phyloP scores from a whole-genome alignment of 2,797 vertebrate species.

The Odontamblyopus rebecca region DNA sequence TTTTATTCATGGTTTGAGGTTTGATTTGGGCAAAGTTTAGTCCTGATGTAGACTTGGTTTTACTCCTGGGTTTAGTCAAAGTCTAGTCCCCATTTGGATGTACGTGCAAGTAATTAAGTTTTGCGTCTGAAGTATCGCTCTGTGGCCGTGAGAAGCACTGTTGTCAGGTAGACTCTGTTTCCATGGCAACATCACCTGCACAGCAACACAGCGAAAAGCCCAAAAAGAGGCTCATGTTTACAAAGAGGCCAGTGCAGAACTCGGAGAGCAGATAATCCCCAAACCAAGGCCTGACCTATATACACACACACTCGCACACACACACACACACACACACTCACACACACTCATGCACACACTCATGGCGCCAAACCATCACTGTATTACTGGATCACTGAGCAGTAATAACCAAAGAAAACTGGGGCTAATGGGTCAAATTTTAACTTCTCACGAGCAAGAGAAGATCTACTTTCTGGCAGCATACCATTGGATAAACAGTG shows the following conservation, averaged over 20 bases:
- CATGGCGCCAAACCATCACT: not conserved
- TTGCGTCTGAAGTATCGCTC: not conserved
- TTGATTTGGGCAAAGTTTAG: too few relatives aligned
- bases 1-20: too few relatives aligned
- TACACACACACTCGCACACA: not conserved
- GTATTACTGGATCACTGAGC: not conserved
- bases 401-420: not conserved
- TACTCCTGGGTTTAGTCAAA: not conserved
- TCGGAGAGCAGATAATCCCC: slow-evolving; percentile 5
- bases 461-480: not conserved
- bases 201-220: not conserved
- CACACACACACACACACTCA: too few relatives aligned
- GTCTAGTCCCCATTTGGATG: too few relatives aligned
- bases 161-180: slow-evolving; percentile 14
- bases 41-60: too few relatives aligned
- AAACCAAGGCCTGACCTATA: slow-evolving; percentile 2
- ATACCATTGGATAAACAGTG: not conserved
- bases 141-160: not conserved
- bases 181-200: slow-evolving; percentile 10
- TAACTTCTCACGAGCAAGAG: not conserved
- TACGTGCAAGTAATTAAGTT: not conserved
- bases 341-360: too few relatives aligned
- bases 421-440: not conserved
- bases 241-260: not conserved
- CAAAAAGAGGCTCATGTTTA: not conserved